phyloP scores from a whole-genome alignment of 2,888 invertebrate species.

The Himalopsyche anomala region DNA sequence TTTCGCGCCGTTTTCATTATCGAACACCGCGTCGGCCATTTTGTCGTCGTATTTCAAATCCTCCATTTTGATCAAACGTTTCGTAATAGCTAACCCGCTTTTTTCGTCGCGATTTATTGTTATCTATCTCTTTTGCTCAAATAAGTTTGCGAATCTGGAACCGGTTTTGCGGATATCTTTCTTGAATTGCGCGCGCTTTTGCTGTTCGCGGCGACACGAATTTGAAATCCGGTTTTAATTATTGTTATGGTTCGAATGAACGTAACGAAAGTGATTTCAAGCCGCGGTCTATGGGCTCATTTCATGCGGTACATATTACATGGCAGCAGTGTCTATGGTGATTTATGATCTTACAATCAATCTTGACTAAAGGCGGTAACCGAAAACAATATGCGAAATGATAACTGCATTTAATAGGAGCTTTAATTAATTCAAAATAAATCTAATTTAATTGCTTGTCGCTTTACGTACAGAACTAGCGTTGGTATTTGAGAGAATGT shows the following conservation, averaged over 20 bases:
- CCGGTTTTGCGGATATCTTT: constrained; percentile 15
- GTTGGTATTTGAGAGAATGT: constrained; percentile 28
- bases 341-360: constrained; percentile 27
- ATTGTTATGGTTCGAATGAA: constrained; percentile 22
- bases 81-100: constrained; percentile 49
- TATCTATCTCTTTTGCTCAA: constrained; percentile 8
- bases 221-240: constrained; percentile 37
- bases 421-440: constrained; percentile 35
- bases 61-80: constrained; percentile 48
- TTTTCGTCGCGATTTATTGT: constrained; percentile 47
- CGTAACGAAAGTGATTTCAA: constrained; percentile 15
- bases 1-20: constrained; percentile 22
- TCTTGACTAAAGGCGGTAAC: constrained; percentile 35
- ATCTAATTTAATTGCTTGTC: constrained; percentile 12
- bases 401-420: constrained; percentile 26
- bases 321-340: constrained; percentile 8
- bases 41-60: constrained; percentile 46
- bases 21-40: background rate
- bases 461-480: background rate
- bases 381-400: constrained; percentile 27
- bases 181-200: constrained; percentile 39
- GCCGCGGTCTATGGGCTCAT: constrained; percentile 30
- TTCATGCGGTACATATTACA: constrained; percentile 30
- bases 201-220: constrained; percentile 39
- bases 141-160: constrained; percentile 25